Base-by-base conservation (phyloP, 2,113 vertebrate species). In the Cyprinodon brontotheroides region DNA sequence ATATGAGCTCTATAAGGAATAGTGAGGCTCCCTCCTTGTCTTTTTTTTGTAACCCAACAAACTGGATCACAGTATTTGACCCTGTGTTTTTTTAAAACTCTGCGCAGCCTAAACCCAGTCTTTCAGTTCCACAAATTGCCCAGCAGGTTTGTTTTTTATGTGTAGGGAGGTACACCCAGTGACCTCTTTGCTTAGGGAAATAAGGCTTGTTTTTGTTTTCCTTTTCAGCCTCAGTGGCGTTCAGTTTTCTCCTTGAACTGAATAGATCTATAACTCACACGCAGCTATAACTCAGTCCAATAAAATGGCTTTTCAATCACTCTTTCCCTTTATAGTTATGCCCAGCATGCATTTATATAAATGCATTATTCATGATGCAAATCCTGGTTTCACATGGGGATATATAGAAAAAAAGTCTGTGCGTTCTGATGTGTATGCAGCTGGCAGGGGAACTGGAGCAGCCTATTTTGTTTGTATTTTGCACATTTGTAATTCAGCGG, bases 331-430 rank as follows among this genome's bases (percentile, higher is more conserved):
- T 90, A 90, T 84, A 86, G 85, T 91, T 90, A 84, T 89, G 89
- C 85, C 84, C 89, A 89, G 86, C 86, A 77, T 3, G 78, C 81
- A 93, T 93, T 92, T 89, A 83, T 91, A 93, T 91, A 91, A 89
- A 93, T 93, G 68, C 87, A 92, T 93, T 92, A 93, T 93, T 92
- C 92, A 93, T 91, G 74, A 20, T 68, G 83, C 81, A 90, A 91
- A 92, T 92, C 89, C 86, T 60, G 61, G 72, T 89, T 89, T 92
- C 80, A 89, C 88, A 92, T 91, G 82, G 82, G 72, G 77, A 87
- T 84, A 92, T 88, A 86, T 88, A 88, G 29, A 89, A 91, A 88
- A 65, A 82, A 53, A 80, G 63, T 68, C 63, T 69, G 72, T 61
- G 87, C 75, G 80, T 78, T 63, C 79, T 81, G 80, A 82, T 88